Evolutionary conservation across 2,797 vertebrate genomes (phyloP).

Genomic region (Acipenser oxyrinchus): DNA sequence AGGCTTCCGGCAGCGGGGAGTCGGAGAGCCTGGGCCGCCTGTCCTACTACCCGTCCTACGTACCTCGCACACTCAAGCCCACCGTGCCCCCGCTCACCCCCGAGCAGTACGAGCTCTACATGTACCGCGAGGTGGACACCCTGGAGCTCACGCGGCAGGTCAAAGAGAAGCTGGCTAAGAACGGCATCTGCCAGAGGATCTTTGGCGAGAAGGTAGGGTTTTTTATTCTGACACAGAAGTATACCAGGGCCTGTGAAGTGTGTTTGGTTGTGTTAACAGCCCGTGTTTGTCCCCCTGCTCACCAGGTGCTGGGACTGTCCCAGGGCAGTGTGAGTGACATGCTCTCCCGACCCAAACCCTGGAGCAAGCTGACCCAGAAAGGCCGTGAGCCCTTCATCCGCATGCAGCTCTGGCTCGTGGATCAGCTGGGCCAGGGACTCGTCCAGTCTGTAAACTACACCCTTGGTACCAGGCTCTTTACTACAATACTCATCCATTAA

Average conservation of each 20-base stretch:
- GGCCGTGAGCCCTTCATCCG: constrained; percentile 96
- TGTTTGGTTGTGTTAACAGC: too few species aligned
- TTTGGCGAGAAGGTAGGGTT: constrained; percentile 92
- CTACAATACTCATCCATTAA: background rate
- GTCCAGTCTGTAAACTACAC: constrained; percentile 54
- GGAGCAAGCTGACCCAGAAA: constrained; percentile 98
- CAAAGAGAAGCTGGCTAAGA: constrained; percentile 97
- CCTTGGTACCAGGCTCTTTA: constrained; percentile 36
- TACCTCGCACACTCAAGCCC: constrained; percentile 84
- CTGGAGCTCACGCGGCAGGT: constrained; percentile 91
- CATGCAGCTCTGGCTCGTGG: constrained; percentile 95
- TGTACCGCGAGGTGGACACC: constrained; percentile 98
- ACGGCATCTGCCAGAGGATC: constrained; percentile 97
- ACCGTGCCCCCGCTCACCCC: constrained; percentile 90
- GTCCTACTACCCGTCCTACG: constrained; percentile 79
- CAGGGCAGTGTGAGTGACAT: constrained; percentile 98
- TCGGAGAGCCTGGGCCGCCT: constrained; percentile 54
- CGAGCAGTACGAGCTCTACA: constrained; percentile 97
- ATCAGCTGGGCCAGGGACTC: constrained; percentile 83
- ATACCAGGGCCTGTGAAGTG: too few species aligned
- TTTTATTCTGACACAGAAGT: background rate
- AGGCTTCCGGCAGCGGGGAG: constrained; percentile 50
- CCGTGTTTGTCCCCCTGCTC: background rate
- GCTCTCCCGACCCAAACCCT: constrained; percentile 93
- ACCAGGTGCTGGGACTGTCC: constrained; percentile 89